phyloP scores from a whole-genome alignment of 2,113 vertebrate species.

The Nothobranchius furzeri region DNA sequence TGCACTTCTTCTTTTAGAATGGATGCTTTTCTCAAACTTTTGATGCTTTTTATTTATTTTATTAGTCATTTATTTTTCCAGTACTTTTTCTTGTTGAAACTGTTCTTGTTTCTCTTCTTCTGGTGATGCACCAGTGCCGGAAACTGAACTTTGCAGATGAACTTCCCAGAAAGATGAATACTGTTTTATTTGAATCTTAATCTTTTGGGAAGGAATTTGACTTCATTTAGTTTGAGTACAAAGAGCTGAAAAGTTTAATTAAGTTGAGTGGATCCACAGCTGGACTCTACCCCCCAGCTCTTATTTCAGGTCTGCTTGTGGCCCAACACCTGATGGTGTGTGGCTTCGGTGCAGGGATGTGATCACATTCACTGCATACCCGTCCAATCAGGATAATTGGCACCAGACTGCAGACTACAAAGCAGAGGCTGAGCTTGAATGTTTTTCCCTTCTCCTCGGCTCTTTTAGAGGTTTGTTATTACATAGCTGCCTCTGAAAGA shows the following conservation, averaged over 20 bases:
- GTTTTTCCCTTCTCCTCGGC: slow-evolving; percentile 1
- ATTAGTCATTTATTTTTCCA: too few relatives aligned
- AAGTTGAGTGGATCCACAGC: slow-evolving; percentile 52
- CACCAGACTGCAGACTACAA: slow-evolving; percentile 60
- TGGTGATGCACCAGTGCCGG: background rate
- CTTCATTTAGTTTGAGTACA: slow-evolving; percentile 33
- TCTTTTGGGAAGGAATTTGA: slow-evolving; percentile 30
- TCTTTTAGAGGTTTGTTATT: slow-evolving; percentile 41
- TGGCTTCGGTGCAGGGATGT: slow-evolving; percentile 44
- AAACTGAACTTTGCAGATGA: too few relatives aligned
- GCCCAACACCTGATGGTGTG: slow-evolving; percentile 64
- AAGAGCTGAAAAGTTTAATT: slow-evolving; percentile 35
- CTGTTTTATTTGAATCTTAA: too few relatives aligned
- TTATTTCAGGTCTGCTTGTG: slow-evolving; percentile 53
- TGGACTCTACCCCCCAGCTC: slow-evolving; percentile 40
- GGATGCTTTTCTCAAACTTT: too few relatives aligned
- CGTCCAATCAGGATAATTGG: slow-evolving; percentile 69
- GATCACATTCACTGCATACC: slow-evolving; percentile 56
- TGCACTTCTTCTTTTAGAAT: too few relatives aligned
- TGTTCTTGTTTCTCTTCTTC: slow-evolving; percentile 24
- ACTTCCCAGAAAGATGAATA: too few relatives aligned
- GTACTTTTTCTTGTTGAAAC: too few relatives aligned
- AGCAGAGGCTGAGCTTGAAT: slow-evolving; percentile 14
- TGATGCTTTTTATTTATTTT: too few relatives aligned
- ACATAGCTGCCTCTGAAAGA: slow-evolving; percentile 7